Evolutionary conservation across 2,113 vertebrate species (phyloP).

Genomic region (Phalacrocorax carbo): DNA sequence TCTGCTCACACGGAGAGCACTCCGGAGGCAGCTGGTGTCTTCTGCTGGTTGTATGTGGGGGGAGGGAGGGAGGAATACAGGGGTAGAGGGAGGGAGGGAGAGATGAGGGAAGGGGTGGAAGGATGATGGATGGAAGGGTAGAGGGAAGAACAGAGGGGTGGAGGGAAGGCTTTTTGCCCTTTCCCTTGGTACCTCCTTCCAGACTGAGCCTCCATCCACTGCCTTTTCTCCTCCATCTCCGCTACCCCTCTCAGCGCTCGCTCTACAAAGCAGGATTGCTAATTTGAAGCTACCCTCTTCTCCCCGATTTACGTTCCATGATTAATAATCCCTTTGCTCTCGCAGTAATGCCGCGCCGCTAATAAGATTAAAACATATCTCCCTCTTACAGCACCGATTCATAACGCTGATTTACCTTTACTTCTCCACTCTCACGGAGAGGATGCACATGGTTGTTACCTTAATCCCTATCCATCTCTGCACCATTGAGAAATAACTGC

Average conservation of each 20-base stretch:
- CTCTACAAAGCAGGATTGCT: not conserved
- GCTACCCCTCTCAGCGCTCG: not conserved
- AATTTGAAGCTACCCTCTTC: not conserved
- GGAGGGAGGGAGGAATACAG: not conserved
- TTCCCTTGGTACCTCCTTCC: not conserved
- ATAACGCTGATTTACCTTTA: constrained; percentile 59
- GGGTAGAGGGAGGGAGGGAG: no score
- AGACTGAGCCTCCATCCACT: not conserved
- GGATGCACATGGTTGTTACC: constrained; percentile 32
- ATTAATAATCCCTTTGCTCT: constrained; percentile 33
- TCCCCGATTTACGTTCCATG: not conserved
- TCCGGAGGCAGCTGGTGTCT: rapidly evolving
- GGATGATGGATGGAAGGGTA: no score
- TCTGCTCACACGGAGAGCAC: rapidly evolving
- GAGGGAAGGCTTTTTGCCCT: not conserved
- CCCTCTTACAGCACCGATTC: constrained; percentile 56
- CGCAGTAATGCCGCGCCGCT: not conserved
- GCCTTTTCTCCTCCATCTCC: not conserved
- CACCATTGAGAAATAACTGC: constrained; percentile 33
- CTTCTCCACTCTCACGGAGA: not conserved
- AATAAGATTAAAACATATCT: constrained; percentile 76
- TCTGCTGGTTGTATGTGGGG: not conserved
- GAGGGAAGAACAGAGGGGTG: not conserved
- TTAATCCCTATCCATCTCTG: constrained; percentile 69
- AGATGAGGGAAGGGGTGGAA: not conserved